Evolutionary conservation across 2,113 vertebrate species (phyloP).

Genomic region (Ardeotis arabs): DNA sequence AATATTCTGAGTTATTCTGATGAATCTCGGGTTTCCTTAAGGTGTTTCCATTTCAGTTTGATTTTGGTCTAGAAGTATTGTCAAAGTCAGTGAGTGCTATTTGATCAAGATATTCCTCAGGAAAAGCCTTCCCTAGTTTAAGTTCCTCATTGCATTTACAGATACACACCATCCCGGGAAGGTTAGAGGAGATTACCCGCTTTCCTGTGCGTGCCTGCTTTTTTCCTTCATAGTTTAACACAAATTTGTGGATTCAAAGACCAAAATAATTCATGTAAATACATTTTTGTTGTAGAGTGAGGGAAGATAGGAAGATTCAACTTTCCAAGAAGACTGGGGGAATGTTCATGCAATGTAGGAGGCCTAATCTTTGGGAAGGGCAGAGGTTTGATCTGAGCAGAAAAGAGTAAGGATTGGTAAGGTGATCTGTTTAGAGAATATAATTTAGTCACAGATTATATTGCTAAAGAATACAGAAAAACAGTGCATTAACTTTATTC

Average conservation of each 20-base stretch:
- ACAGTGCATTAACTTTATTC: background rate
- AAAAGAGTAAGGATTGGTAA: background rate
- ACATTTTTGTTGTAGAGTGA: background rate
- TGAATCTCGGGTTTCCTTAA: background rate
- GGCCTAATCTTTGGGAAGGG: background rate
- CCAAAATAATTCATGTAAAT: background rate
- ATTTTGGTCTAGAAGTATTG: background rate
- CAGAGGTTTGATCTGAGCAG: background rate
- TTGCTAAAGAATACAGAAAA: background rate
- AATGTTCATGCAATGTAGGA: background rate
- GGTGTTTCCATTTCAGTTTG: background rate
- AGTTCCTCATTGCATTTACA: background rate
- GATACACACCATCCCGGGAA: background rate
- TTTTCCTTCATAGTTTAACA: background rate
- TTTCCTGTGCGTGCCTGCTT: background rate
- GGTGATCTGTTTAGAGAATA: background rate
- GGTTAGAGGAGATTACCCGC: background rate
- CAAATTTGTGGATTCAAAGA: background rate
- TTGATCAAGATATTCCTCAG: background rate
- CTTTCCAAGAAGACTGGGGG: background rate
- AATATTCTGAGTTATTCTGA: background rate
- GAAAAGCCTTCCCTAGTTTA: background rate
- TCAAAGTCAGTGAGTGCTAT: background rate
- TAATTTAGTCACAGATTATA: background rate
- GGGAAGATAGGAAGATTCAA: background rate